Percentiles rank a stretch among this genome's conserved stretches.
Conservation (phyloP, 2,888 invertebrate species). For the Drosophila limbata region DNA sequence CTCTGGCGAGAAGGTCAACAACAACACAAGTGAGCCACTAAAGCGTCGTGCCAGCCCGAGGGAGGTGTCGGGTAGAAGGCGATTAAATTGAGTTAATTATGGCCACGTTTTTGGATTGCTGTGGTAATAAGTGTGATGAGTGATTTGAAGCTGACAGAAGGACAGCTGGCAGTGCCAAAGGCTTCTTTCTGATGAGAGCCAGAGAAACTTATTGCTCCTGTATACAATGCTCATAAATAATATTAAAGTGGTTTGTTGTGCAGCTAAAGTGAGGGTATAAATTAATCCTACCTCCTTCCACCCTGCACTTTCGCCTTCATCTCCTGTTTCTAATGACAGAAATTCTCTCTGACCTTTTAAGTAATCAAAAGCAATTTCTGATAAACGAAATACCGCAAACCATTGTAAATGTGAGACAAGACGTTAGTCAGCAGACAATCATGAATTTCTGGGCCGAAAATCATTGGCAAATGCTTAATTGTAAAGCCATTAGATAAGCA, state of each 20-base stretch:
- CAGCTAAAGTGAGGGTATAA: conserved; percentile 12
- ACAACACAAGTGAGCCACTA: conserved; percentile 72
- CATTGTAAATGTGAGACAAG: conserved; percentile 6
- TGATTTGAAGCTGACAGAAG: conserved; percentile 57
- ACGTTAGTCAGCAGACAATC: conserved; percentile 10
- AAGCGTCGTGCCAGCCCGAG: conserved; percentile 41
- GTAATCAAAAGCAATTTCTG: conserved; percentile 29
- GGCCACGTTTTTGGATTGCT: conserved; percentile 64
- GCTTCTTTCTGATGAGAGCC: conserved; percentile 38
- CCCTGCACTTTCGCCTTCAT: background rate
- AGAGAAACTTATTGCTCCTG: conserved; percentile 31
- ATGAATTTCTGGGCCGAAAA: conserved; percentile 27
- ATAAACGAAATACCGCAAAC: conserved; percentile 25
- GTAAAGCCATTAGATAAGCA: conserved; percentile 6
- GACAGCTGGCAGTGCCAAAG: conserved; percentile 5
- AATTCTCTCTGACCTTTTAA: conserved; percentile 24
- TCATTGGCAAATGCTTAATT: conserved; percentile 16
- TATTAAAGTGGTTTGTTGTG: conserved; percentile 38
- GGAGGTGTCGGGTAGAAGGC: conserved; percentile 31
- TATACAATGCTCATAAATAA: conserved; percentile 51
- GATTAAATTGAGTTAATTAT: conserved; percentile 79
- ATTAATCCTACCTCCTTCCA: conserved; percentile 17
- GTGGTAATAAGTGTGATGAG: conserved; percentile 59
- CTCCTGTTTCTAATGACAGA: conserved; percentile 19
- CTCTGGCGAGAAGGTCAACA: conserved; percentile 11